These are phyloP conservation scores for Cremastinae sp. DNA, from an alignment of 2,888 invertebrate species.

Conservation along the genomic window DNA sequence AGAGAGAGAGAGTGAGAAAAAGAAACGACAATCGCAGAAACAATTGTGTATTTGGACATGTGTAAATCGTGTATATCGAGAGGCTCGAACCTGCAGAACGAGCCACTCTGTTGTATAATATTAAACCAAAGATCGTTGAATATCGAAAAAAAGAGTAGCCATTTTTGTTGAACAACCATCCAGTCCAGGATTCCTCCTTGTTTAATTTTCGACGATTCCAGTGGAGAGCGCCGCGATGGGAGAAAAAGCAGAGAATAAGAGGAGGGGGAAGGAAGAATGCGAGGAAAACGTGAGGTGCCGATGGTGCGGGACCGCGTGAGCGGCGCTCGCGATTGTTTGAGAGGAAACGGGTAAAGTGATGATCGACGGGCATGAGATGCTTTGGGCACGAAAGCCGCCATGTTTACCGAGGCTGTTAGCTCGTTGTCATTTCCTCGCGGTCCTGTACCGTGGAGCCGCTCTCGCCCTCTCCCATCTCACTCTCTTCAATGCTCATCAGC, in stretches of 20 bases:
- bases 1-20: slow-evolving; percentile 11
- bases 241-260: slow-evolving; percentile 13
- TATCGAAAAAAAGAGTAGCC: slow-evolving; percentile 61
- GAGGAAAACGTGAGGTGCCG: slow-evolving; percentile 27
- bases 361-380: slow-evolving; percentile 60
- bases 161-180: slow-evolving; percentile 42
- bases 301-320: slow-evolving; percentile 49
- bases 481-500: slow-evolving; percentile 50
- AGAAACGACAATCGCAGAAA: slow-evolving; percentile 29
- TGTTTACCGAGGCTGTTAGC: slow-evolving; percentile 78
- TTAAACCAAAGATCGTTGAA: slow-evolving; percentile 79
- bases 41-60: slow-evolving; percentile 65
- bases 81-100: slow-evolving; percentile 58
- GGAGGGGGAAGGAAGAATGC: slow-evolving; percentile 27
- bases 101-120: slow-evolving; percentile 75
- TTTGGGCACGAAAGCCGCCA: slow-evolving; percentile 72
- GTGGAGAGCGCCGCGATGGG: slow-evolving; percentile 26
- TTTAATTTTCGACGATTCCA: slow-evolving; percentile 3
- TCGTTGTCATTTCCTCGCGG: slow-evolving; percentile 77
- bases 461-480: slow-evolving; percentile 42
- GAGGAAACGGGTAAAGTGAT: slow-evolving; percentile 78
- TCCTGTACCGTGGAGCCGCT: slow-evolving; percentile 32
- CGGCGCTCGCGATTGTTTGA: slow-evolving; percentile 70
- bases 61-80: slow-evolving; percentile 63
- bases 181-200: slow-evolving; percentile 8